Conservation (phyloP, 2,888 invertebrate species). For the Phorcus lineatus region DNA sequence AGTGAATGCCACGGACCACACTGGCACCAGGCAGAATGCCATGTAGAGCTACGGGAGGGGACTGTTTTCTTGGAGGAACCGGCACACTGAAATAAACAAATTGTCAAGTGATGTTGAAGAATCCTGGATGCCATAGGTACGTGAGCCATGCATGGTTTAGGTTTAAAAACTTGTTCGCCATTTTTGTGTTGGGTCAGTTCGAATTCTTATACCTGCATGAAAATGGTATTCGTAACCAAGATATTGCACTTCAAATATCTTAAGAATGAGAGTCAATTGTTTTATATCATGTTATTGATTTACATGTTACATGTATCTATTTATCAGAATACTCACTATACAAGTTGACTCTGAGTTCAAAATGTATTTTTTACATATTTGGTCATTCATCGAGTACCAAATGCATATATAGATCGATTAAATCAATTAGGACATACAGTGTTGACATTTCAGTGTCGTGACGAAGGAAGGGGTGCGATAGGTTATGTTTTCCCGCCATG, state of each 20-base stretch:
- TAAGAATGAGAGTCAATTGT: no score
- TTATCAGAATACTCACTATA: no score
- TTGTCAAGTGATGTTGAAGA: constrained; percentile 72
- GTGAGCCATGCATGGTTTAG: no score
- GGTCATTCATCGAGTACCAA: not conserved
- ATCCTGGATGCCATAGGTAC: not conserved
- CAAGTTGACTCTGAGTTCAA: no score
- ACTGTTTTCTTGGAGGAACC: not conserved
- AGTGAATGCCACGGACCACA: constrained; percentile 19
- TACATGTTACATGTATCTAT: no score
- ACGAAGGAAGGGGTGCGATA: constrained; percentile 83
- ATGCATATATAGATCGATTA: not conserved
- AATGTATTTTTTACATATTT: no score
- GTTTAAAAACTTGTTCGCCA: no score
- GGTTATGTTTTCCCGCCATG: constrained; percentile 86
- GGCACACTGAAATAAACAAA: constrained; percentile 73
- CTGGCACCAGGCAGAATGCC: constrained; percentile 26
- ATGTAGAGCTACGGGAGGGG: not conserved
- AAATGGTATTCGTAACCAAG: no score
- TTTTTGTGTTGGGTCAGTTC: no score
- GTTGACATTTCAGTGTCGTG: not conserved
- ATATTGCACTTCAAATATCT: no score
- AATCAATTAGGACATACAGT: constrained; percentile 9
- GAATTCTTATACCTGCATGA: no score
- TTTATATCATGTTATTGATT: no score